phyloP scores from a whole-genome alignment of 2,113 vertebrate species.

The Hippopotamus amphibius region DNA sequence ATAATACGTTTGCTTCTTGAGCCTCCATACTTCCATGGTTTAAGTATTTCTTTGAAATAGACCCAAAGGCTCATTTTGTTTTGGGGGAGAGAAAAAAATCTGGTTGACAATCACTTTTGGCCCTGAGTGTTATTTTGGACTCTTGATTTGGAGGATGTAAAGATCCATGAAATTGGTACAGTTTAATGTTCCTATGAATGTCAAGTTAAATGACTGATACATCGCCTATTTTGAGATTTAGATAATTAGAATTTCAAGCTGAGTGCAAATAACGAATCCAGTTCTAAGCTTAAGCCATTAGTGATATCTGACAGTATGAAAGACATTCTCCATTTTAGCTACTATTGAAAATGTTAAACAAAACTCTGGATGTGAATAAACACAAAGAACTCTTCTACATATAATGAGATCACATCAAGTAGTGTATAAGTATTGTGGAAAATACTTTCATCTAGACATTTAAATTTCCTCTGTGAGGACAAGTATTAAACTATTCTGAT shows the following conservation, averaged over 20 bases:
- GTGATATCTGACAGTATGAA: background rate
- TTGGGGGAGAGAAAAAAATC: background rate
- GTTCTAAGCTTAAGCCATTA: background rate
- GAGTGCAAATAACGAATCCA: background rate
- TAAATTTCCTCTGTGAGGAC: background rate
- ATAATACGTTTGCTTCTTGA: background rate
- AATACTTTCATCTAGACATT: background rate
- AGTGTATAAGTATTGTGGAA: background rate
- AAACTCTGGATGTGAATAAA: background rate
- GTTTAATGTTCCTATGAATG: slow-evolving; percentile 11
- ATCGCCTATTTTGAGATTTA: background rate
- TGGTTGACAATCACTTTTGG: background rate
- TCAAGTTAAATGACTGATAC: background rate
- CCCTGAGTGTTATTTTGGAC: background rate
- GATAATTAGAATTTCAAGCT: slow-evolving; percentile 44
- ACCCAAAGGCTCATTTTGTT: background rate
- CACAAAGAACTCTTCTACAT: background rate
- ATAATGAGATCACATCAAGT: background rate
- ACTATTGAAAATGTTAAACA: background rate
- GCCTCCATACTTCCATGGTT: background rate
- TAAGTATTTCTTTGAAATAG: background rate
- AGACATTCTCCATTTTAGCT: background rate
- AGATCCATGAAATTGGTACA: background rate
- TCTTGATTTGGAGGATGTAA: background rate
- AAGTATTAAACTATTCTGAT: background rate